A percentile compares a stretch with the other conserved stretches of the same genome.
Conservation (phyloP, 2,113 vertebrate genomes). For the Gymnorhina tibicen region DNA sequence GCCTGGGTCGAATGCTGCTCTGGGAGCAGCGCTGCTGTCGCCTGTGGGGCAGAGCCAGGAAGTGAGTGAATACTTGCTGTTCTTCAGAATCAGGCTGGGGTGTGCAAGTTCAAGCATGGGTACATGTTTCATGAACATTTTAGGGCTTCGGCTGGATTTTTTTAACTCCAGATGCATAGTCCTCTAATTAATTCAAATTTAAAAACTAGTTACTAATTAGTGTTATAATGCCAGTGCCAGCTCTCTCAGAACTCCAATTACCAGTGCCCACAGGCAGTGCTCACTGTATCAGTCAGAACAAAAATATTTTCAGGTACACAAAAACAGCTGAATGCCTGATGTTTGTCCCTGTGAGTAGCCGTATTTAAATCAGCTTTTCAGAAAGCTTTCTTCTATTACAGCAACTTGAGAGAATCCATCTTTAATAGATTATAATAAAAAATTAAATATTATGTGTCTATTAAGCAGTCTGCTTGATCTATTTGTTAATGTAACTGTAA, state of each 20-base stretch:
- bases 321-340: background rate
- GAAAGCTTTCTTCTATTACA: background rate
- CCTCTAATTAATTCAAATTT: background rate
- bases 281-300: background rate
- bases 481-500: background rate
- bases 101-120: background rate
- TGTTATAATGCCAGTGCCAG: background rate
- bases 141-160: background rate
- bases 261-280: background rate
- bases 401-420: background rate
- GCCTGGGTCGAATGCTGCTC: background rate
- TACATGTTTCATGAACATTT: background rate
- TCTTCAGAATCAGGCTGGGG: background rate
- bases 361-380: background rate
- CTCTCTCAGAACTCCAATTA: background rate
- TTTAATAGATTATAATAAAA: background rate
- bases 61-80: background rate
- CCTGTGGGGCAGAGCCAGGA: background rate
- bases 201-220: background rate
- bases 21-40: background rate
- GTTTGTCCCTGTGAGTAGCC: background rate
- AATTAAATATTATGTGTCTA: background rate
- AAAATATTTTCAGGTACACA: background rate
- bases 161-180: background rate
- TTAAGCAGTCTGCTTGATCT: background rate